A percentile compares a stretch with the other conserved stretches of the same genome.
Evolutionary conservation across 2,797 vertebrate genomes (phyloP).

Genomic region (Aphelocoma californica): DNA sequence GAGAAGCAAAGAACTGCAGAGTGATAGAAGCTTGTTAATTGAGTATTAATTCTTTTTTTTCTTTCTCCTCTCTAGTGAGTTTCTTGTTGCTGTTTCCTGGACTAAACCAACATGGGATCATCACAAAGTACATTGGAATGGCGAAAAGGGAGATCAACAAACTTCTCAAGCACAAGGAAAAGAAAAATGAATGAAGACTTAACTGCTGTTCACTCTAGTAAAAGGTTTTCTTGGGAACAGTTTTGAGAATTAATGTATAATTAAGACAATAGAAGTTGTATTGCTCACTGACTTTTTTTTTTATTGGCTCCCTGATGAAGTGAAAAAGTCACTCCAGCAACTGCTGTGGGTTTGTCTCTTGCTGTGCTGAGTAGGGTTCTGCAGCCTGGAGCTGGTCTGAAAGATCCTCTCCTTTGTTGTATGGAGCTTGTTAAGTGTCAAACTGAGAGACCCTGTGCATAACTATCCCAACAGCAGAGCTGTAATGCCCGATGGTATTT

Average conservation of each 20-base stretch:
- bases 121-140: constrained; percentile 93
- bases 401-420: background rate
- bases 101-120: constrained; percentile 93
- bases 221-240: constrained; percentile 64
- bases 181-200: constrained; percentile 89
- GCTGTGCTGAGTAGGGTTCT: background rate
- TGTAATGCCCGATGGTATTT: background rate
- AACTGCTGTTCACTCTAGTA: background rate
- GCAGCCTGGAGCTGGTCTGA: background rate
- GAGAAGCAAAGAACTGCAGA: background rate
- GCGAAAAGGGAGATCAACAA: constrained; percentile 97
- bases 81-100: constrained; percentile 91
- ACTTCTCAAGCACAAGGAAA: constrained; percentile 96
- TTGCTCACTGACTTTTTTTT: constrained; percentile 51
- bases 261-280: constrained; percentile 58
- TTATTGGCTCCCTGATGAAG: constrained; percentile 43
- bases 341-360: constrained; percentile 7
- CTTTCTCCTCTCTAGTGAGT: constrained; percentile 78
- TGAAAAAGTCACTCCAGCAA: constrained; percentile 13
- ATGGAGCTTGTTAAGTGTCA: background rate
- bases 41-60: background rate
- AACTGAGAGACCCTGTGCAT: background rate
- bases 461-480: background rate
- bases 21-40: background rate
- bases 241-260: constrained; percentile 36